Evolutionary conservation across 1,140 invertebrate species (phyloP).

Genomic region (Globodera ellingtonae): DNA sequence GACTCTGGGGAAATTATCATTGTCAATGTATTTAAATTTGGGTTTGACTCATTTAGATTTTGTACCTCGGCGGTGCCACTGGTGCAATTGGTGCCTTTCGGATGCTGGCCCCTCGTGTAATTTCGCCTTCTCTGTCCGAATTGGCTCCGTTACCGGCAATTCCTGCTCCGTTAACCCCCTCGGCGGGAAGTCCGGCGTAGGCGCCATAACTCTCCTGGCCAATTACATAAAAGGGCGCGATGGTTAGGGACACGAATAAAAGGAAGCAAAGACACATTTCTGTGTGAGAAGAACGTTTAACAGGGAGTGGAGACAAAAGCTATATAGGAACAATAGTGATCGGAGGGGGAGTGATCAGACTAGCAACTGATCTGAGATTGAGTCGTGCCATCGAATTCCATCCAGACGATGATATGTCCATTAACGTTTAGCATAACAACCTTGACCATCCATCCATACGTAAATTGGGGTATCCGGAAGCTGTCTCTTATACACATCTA

Average conservation of each 20-base stretch:
- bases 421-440: slow-evolving; percentile 1
- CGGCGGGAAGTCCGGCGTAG: slow-evolving; percentile 18
- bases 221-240: neutral
- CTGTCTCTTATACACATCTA: no score
- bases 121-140: neutral
- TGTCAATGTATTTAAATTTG: no score
- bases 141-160: slow-evolving; percentile 17
- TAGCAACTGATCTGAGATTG: neutral
- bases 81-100: slow-evolving; percentile 28
- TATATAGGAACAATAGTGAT: neutral
- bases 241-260: neutral
- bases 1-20: neutral
- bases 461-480: neutral
- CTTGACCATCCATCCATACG: neutral
- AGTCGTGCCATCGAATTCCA: neutral
- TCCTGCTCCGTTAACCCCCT: slow-evolving; percentile 9
- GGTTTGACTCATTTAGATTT: no score
- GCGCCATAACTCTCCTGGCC: slow-evolving; percentile 25
- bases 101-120: slow-evolving; percentile 6
- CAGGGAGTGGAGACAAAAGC: neutral
- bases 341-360: neutral
- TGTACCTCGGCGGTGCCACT: slow-evolving; percentile 27
- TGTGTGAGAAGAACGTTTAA: neutral
- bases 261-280: neutral
- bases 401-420: neutral